These are phyloP conservation scores for Eremobia ochroleuca DNA, from an alignment of 2,888 invertebrate species.

Conservation along the genomic window DNA sequence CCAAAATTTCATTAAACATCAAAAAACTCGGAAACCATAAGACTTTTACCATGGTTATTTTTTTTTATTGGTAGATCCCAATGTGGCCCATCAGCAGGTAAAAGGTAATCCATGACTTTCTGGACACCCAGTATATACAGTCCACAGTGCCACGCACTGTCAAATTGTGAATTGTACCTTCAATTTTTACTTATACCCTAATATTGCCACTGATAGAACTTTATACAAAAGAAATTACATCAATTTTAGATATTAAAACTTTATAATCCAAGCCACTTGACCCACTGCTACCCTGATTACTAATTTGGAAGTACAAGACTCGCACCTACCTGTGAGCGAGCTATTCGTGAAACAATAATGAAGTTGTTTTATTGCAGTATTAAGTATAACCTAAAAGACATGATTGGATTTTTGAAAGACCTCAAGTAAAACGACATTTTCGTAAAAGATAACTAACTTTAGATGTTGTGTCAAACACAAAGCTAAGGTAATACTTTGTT, in stretches of 20 bases:
- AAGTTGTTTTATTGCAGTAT: not conserved
- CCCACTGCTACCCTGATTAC: not conserved
- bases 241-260: not conserved
- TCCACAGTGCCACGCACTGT: not conserved
- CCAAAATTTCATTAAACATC: too few relatives aligned
- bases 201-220: not conserved
- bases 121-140: too few relatives aligned
- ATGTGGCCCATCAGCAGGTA: too few relatives aligned
- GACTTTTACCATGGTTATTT: too few relatives aligned
- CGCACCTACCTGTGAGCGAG: too few relatives aligned
- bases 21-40: too few relatives aligned
- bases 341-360: not conserved
- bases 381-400: not conserved
- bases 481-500: conserved; percentile 26
- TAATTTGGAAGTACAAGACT: too few relatives aligned
- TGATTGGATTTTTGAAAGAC: not conserved
- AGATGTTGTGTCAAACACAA: conserved; percentile 19
- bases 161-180: not conserved
- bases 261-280: not conserved
- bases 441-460: not conserved
- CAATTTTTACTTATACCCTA: not conserved
- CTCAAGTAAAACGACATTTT: not conserved
- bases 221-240: not conserved
- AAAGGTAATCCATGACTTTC: too few relatives aligned
- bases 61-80: too few relatives aligned